Conservation (phyloP, 1,140 invertebrate genomes). For the Diuraphis noxia region DNA sequence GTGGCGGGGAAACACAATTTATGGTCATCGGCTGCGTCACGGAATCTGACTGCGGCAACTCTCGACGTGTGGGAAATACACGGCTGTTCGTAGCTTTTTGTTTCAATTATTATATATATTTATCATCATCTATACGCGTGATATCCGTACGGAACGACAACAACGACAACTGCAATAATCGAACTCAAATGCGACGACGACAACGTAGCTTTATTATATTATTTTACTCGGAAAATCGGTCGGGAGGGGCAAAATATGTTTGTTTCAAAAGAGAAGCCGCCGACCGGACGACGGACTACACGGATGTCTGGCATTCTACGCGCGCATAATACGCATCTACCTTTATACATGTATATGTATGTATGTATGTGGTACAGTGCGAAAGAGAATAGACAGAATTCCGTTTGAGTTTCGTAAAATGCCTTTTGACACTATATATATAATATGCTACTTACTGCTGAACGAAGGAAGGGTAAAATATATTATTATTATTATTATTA, state of each 20-base stretch:
- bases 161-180: background rate
- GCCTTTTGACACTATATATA: background rate
- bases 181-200: background rate
- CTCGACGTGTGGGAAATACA: slow-evolving; percentile 43
- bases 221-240: background rate
- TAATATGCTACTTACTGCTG: background rate
- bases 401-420: background rate
- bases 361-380: background rate
- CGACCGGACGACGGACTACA: background rate
- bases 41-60: slow-evolving; percentile 24
- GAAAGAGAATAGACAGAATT: background rate
- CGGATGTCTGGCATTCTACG: slow-evolving; percentile 17
- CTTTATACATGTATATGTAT: too few relatives aligned
- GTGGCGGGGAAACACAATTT: background rate
- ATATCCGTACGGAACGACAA: background rate
- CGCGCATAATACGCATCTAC: background rate
- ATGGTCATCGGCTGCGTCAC: background rate
- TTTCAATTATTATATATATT: background rate
- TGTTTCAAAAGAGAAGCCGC: slow-evolving; percentile 34
- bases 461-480: background rate
- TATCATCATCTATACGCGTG: background rate
- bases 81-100: background rate
- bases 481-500: background rate
- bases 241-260: background rate
- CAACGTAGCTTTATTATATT: background rate